Evolutionary conservation across 53 echinoderm and acorn worm species (phyloP).

Genomic region (Holothuria scabra): DNA sequence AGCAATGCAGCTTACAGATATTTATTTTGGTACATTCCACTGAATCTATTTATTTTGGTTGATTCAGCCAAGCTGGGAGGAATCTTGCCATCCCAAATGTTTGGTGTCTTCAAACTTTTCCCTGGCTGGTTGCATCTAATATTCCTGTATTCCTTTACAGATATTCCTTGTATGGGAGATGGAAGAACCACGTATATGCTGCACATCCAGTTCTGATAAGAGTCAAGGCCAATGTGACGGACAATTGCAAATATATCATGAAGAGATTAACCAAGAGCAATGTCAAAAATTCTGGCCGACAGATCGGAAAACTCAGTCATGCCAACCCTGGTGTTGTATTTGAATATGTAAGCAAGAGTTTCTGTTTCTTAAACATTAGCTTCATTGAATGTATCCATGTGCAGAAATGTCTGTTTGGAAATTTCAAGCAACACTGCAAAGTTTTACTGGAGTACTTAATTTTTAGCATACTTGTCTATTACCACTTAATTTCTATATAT

Average conservation of each 20-base stretch:
- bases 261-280: slow-evolving; percentile 97
- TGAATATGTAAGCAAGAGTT: slow-evolving; percentile 80
- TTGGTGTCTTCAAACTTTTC: no score
- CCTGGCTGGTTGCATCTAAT: no score
- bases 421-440: no score
- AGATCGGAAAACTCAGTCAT: slow-evolving; percentile 96
- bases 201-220: slow-evolving; percentile 84
- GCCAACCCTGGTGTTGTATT: slow-evolving; percentile 96
- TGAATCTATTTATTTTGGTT: no score
- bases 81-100: no score
- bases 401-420: no score
- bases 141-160: slow-evolving; percentile 25
- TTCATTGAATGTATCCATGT: background rate
- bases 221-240: slow-evolving; percentile 81
- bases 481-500: no score
- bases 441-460: no score
- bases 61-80: no score
- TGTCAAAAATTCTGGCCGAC: slow-evolving; percentile 89
- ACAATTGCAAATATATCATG: slow-evolving; percentile 96
- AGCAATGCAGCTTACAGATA: no score
- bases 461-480: no score
- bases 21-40: no score
- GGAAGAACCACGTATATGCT: slow-evolving; percentile 89
- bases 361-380: background rate
- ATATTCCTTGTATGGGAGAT: slow-evolving; percentile 87